phyloP scores from a whole-genome alignment of 2,113 vertebrate species.

The Oncorhynchus tshawytscha region DNA sequence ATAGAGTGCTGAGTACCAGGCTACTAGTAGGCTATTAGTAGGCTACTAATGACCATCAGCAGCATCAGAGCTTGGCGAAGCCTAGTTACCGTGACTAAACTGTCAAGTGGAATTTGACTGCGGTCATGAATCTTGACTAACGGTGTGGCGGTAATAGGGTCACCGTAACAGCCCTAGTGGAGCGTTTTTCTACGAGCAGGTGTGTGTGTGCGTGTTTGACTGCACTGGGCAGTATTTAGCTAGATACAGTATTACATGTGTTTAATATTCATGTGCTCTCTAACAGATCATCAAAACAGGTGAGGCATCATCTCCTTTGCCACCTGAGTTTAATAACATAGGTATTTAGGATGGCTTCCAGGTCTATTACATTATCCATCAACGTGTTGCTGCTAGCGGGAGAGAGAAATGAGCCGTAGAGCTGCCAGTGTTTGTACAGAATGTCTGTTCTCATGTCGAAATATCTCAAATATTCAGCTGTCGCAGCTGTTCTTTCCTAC shows the following conservation, averaged over 20 bases:
- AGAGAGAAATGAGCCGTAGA: conserved; percentile 1
- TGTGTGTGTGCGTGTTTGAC: background rate
- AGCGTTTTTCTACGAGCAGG: background rate
- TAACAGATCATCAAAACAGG: background rate
- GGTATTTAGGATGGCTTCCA: background rate
- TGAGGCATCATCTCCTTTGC: background rate
- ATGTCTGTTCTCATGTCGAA: background rate
- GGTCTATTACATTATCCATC: conserved; percentile 32
- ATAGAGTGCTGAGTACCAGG: too few relatives aligned
- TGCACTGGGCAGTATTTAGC: too few relatives aligned
- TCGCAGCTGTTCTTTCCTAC: conserved; percentile 19
- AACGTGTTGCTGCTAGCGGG: background rate
- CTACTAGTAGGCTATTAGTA: too few relatives aligned
- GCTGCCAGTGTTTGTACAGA: conserved; percentile 7
- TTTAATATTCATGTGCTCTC: background rate
- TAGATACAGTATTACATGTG: background rate
- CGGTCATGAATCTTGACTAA: too few relatives aligned
- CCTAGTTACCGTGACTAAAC: too few relatives aligned
- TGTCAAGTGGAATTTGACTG: too few relatives aligned
- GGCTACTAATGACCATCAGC: too few relatives aligned
- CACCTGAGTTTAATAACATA: background rate
- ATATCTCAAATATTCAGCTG: conserved; percentile 32
- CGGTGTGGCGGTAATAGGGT: too few relatives aligned
- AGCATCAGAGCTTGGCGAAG: too few relatives aligned
- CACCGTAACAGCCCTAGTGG: too few relatives aligned